These are phyloP conservation scores for Celastrina argiolus DNA, from an alignment of 2,888 invertebrate genomes.

Conservation along the genomic window DNA sequence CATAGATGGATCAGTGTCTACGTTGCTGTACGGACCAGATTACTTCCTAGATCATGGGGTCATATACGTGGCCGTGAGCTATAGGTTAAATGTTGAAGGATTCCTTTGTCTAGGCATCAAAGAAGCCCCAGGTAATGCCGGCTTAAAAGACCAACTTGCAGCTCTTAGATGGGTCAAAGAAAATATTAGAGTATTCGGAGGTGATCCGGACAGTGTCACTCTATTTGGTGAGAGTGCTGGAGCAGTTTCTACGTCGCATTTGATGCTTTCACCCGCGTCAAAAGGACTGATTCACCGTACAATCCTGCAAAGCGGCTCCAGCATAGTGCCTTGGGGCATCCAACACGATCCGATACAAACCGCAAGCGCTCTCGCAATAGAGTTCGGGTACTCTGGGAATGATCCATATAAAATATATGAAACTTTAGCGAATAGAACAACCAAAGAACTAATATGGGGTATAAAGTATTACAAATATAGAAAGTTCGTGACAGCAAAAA, in stretches of 20 bases:
- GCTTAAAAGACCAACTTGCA: conserved; percentile 74
- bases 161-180: conserved; percentile 62
- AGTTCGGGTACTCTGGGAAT: conserved; percentile 57
- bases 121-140: conserved; percentile 82
- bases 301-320: conserved; percentile 64
- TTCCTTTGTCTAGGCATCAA: conserved; percentile 80
- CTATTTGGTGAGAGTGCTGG: conserved; percentile 71
- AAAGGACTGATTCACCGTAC: conserved; percentile 62
- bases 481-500: conserved; percentile 53
- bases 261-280: conserved; percentile 57
- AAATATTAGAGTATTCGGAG: conserved; percentile 62
- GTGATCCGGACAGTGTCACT: conserved; percentile 61
- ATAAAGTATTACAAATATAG: conserved; percentile 54
- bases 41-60: conserved; percentile 77
- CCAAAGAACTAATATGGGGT: conserved; percentile 50
- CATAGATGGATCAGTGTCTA: conserved; percentile 77
- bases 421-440: conserved; percentile 52
- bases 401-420: conserved; percentile 57
- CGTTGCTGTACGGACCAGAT: conserved; percentile 79
- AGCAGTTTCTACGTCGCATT: conserved; percentile 59
- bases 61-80: conserved; percentile 79
- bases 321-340: conserved; percentile 60
- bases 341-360: conserved; percentile 58
- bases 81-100: conserved; percentile 77
- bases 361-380: conserved; percentile 53